Percentiles rank a stretch among this genome's conserved stretches.
phyloP scores from a whole-genome alignment of 1,140 invertebrate genomes.

The Ditylenchus dipsaci region DNA sequence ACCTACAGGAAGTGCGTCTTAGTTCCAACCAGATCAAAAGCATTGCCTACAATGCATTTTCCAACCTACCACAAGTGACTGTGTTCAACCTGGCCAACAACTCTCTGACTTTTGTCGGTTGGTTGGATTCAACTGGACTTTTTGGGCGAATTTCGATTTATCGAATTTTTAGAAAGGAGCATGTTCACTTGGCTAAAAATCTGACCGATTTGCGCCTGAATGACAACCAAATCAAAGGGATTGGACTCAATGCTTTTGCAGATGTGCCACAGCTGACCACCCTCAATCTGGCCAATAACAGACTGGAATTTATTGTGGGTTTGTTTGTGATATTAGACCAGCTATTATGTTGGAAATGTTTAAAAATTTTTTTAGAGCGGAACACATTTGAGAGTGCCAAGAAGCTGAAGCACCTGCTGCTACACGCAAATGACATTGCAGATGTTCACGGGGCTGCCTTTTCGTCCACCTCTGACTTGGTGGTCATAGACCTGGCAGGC shows the following conservation, averaged over 20 bases:
- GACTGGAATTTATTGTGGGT: slow-evolving; percentile 25
- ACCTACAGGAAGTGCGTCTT: slow-evolving; percentile 47
- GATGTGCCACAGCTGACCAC: slow-evolving; percentile 37
- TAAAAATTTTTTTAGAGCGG: slow-evolving; percentile 30
- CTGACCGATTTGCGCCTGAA: slow-evolving; percentile 44
- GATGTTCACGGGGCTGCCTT: slow-evolving; percentile 46
- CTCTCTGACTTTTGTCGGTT: slow-evolving; percentile 46
- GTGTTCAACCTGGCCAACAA: slow-evolving; percentile 13
- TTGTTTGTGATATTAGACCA: no score
- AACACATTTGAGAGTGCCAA: slow-evolving; percentile 59
- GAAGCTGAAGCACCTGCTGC: slow-evolving; percentile 48
- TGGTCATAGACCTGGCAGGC: slow-evolving; percentile 40
- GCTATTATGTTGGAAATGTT: no score
- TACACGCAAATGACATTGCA: slow-evolving; percentile 50
- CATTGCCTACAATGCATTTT: slow-evolving; percentile 49
- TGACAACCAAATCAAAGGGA: slow-evolving; percentile 47
- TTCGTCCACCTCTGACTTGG: slow-evolving; percentile 37
- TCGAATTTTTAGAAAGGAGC: slow-evolving; percentile 37
- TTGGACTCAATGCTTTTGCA: slow-evolving; percentile 53
- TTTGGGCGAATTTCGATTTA: slow-evolving; percentile 38
- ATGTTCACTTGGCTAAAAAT: slow-evolving; percentile 50
- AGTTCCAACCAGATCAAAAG: slow-evolving; percentile 39
- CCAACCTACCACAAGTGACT: slow-evolving; percentile 47
- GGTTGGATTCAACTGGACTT: slow-evolving; percentile 32
- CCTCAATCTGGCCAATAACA: slow-evolving; percentile 48